Base-by-base conservation (phyloP, 2,888 invertebrate species). In the Cinara cedri region DNA sequence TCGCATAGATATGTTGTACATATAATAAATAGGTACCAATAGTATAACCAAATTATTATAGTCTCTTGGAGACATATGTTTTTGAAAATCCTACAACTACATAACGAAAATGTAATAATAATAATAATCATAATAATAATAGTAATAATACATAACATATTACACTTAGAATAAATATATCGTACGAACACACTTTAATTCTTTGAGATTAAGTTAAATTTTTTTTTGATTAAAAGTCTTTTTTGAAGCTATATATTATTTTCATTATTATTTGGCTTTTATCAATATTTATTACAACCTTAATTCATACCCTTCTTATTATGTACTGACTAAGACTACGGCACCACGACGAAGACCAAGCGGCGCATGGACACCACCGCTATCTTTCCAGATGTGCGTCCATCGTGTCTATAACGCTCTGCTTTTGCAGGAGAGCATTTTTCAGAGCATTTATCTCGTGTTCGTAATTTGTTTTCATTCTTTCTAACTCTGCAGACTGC, bases 401-500 rank as follows among this genome's bases (percentile, higher is more conserved):
- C 76, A 76, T 66, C 1, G 70, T 49, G 16, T 78, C 68, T 70
- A 78, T 78, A 9, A 70, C 60, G 24, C 78, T 70, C 19, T 78
- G 78, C 8, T 78, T 78, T 60, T 78, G 70, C 1, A 78, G 49
- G 9, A 70, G 70, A 1, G 68, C 78, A 13, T 78, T 70, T 57
- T 70, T 78, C 16, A 70, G 62, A 51, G 78, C 78, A 6, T 70
- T 60, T 1, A 70, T 78, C 81, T 88, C 88, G 1, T 87, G 84
- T 0, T 86, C 83, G 82, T 87, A 85, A 82, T 86, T 87, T 0
- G 85, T 83, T 60, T 87, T 87, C 81, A 87, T 86, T 1, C 83
- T 83, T 70, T 86, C 86, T 0, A 88, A 86, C 0, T 87, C 83
- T 0, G 85, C 84, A 83, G 88, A 87, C 81, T 88, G 88, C 54